phyloP scores from a whole-genome alignment of 2,888 invertebrate genomes.

The Lithophane semibrunnea region DNA sequence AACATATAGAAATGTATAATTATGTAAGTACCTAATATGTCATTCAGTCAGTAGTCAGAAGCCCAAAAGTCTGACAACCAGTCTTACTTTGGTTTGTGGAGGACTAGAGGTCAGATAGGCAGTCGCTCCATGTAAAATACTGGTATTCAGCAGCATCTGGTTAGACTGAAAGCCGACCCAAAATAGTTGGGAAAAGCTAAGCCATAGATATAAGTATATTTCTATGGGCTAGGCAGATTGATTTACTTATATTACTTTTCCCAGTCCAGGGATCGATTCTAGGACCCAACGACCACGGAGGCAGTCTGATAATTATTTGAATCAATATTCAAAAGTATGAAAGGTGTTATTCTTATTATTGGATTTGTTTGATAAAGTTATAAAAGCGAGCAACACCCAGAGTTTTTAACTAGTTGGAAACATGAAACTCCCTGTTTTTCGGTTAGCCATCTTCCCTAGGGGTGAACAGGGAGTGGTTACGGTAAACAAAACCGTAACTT shows the following conservation, averaged over 20 bases:
- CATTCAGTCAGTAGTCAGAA: background rate
- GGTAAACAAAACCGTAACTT: constrained; percentile 82
- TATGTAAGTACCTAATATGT: background rate
- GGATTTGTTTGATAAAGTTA: constrained; percentile 31
- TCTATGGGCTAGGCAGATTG: background rate
- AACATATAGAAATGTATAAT: background rate
- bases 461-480: constrained; percentile 65
- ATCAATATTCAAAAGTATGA: constrained; percentile 12
- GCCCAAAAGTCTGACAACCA: background rate
- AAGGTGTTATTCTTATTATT: constrained; percentile 15
- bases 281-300: background rate
- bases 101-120: background rate
- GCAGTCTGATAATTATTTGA: background rate
- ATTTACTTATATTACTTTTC: background rate
- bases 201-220: too few relatives aligned
- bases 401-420: constrained; percentile 59
- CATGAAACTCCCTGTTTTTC: constrained; percentile 67
- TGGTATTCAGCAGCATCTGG: background rate
- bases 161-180: background rate
- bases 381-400: constrained; percentile 33
- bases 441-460: constrained; percentile 65
- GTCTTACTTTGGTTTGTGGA: background rate
- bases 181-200: background rate
- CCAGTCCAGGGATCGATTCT: background rate
- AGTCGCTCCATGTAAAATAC: background rate